Base-by-base conservation (phyloP, 2,113 vertebrate species). In the Tenrec ecaudatus region DNA sequence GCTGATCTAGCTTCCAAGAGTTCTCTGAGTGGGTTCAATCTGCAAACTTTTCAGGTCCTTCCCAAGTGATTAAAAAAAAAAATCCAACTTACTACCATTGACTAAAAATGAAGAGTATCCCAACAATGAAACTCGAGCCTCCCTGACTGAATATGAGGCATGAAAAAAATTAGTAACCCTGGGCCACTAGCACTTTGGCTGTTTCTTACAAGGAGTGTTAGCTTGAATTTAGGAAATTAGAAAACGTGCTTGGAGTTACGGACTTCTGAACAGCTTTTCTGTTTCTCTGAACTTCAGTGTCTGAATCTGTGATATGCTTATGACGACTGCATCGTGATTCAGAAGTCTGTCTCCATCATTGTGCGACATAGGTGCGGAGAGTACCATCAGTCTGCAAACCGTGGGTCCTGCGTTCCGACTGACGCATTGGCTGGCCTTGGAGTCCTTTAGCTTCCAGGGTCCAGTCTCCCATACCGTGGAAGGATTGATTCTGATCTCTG, bases 151-250 rank as follows among this genome's bases (percentile, higher is more conserved):
- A 66, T 40, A 1, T 78, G 68, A 89, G 17, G 53, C 38, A 22
- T 0, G n/a, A 88, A 83, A 31, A 31, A 47, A 76, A 68, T 62
- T 22, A 81, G 33, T 75, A 40, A 25, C n/a, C 29, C 0, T 68
- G 1, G 27, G 22, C 29, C 15, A 1, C 60, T 22, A 36, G 15
- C 16, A 6, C 33, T 47, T 1, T 36, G 4, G 31, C 9, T 22
- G 22, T 36, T 81, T 16, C 16, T 57, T 69, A 19, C 2, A 69
- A 5, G 12, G 40, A 23, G 3, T 25, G 14, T 19, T 31, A 8
- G 36, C 20, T 82, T 80, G 81, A 69, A 87, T 83, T 93, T 86
- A 88, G 53, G 17, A 81, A 73, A 60, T 83, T 76, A 40, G 10
- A 9, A n/a, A 58, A 95, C 20, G 3, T 43, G 64, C 6, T 83